These are phyloP conservation scores for Caenorhabditis imperialis DNA, from an alignment of 2,888 invertebrate species.

Conservation along the genomic window DNA sequence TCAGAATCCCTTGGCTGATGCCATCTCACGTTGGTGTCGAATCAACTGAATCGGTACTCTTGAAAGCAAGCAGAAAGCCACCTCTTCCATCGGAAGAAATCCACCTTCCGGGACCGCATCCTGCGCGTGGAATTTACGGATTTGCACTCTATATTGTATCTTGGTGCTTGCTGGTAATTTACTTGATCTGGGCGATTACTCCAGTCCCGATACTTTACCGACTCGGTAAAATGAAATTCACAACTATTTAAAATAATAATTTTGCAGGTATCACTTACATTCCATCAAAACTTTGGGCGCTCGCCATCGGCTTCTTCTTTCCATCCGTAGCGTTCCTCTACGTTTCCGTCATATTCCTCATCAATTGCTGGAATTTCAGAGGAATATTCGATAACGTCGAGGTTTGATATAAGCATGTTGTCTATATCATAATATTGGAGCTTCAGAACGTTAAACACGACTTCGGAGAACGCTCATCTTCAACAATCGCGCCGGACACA, in stretches of 20 bases:
- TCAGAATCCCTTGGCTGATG: no score
- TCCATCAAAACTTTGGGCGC: constrained; percentile 76
- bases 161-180: constrained; percentile 81
- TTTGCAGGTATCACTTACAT: constrained; percentile 72
- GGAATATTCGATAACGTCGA: constrained; percentile 70
- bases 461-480: constrained; percentile 59
- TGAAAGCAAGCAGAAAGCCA: no score
- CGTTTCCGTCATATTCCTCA: constrained; percentile 62
- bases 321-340: constrained; percentile 54
- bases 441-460: constrained; percentile 58
- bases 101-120: constrained; percentile 64
- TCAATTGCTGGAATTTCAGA: constrained; percentile 68
- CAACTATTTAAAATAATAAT: neutral
- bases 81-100: constrained; percentile 63
- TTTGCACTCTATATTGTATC: constrained; percentile 63
- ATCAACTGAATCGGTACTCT: no score
- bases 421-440: no score
- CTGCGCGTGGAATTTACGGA: constrained; percentile 67
- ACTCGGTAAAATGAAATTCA: constrained; percentile 79
- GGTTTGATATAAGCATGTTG: no score
- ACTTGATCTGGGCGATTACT: constrained; percentile 89
- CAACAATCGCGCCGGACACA: constrained; percentile 19
- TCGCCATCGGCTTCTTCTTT: constrained; percentile 65
- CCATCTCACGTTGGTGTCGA: no score
- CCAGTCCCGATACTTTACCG: constrained; percentile 85